These are phyloP conservation scores for Antedon mediterranea DNA, from an alignment of 53 echinoderm and acorn worm genomes.

Conservation along the genomic window DNA sequence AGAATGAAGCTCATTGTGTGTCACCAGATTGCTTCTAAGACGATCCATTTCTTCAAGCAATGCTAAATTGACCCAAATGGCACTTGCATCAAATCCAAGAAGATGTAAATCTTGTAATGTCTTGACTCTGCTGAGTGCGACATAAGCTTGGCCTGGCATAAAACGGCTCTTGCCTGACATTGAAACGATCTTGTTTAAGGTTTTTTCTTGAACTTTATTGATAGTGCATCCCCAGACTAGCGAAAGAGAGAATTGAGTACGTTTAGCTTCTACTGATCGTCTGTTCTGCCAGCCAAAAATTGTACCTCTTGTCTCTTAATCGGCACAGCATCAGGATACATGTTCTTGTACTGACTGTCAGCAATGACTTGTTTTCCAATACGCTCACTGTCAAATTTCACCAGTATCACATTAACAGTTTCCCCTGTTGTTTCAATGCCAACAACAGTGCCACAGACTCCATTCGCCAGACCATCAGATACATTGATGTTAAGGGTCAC, in stretches of 20 bases:
- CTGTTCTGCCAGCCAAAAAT: not conserved
- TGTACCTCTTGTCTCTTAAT: not conserved
- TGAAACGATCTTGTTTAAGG: constrained; percentile 22
- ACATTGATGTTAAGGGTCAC: constrained; percentile 5
- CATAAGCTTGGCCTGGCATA: constrained; percentile 14
- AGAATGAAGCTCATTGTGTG: not conserved
- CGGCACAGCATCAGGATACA: not conserved
- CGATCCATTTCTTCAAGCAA: constrained; percentile 17
- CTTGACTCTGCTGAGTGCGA: constrained; percentile 30
- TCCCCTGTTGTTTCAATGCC: not conserved
- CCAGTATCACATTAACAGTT: not conserved
- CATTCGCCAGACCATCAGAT: constrained; percentile 4
- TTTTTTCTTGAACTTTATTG: constrained; percentile 46
- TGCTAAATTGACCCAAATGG: too few species aligned
- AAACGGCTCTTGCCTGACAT: constrained; percentile 3
- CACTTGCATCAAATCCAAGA: constrained; percentile 5
- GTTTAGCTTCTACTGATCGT: constrained; percentile 6
- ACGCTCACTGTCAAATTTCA: not conserved
- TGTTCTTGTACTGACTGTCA: not conserved
- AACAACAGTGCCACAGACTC: not conserved
- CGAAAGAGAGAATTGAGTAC: constrained; percentile 32
- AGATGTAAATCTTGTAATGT: constrained; percentile 5
- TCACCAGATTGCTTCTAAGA: not conserved
- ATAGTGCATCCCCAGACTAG: constrained; percentile 29
- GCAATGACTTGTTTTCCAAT: not conserved